phyloP scores from a whole-genome alignment of 2,797 vertebrate species.

The Craterocephalus amniculus region DNA sequence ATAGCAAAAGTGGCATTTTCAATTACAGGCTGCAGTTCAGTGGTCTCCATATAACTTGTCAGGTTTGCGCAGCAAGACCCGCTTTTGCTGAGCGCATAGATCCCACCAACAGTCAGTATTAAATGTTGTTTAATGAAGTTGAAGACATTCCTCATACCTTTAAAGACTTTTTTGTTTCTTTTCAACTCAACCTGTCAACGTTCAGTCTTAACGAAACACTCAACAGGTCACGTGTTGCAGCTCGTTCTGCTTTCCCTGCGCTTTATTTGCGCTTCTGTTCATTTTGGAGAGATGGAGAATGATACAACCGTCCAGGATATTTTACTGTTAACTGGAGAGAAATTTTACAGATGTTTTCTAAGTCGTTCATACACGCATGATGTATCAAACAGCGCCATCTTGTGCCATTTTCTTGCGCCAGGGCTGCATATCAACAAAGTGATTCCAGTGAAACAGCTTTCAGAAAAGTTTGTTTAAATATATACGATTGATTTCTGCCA shows the following conservation, averaged over 20 bases:
- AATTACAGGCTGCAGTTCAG: neutral
- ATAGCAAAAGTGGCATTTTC: neutral
- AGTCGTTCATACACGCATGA: neutral
- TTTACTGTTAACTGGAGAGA: conserved; percentile 26
- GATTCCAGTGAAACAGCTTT: neutral
- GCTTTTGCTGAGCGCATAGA: neutral
- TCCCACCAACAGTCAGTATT: neutral
- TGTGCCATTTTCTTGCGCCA: conserved; percentile 22
- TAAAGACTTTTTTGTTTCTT: neutral
- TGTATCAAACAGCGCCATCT: conserved; percentile 61
- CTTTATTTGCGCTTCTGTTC: conserved; percentile 6
- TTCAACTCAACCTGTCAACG: conserved; percentile 22
- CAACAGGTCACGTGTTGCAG: conserved; percentile 19
- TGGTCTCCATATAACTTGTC: neutral
- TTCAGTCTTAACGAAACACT: conserved; percentile 44
- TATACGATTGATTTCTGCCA: neutral
- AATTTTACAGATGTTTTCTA: conserved; percentile 16
- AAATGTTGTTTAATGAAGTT: conserved; percentile 7
- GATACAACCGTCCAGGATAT: neutral
- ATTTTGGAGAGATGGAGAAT: conserved; percentile 7
- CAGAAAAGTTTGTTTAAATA: neutral
- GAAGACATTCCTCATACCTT: conserved; percentile 13
- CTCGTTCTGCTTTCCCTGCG: neutral
- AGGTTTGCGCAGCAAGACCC: neutral
- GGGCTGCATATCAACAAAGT: neutral